Base-by-base conservation (phyloP, 2,113 vertebrate species). In the Oreochromis niloticus region DNA sequence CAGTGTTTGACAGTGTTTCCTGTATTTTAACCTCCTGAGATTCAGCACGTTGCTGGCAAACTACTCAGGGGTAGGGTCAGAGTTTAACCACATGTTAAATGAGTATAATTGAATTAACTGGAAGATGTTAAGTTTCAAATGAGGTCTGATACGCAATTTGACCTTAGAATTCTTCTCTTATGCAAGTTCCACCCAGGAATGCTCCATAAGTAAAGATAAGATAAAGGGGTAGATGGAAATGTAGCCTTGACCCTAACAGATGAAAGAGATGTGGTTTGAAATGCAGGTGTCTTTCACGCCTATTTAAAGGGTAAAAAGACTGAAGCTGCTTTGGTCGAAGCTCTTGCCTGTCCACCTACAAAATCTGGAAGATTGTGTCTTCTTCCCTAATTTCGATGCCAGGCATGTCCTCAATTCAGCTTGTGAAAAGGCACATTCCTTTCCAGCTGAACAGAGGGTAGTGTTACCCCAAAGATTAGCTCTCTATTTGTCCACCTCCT, bases 361-460 rank as follows among this genome's bases (percentile, higher is more conserved):
- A 63, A 85, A 83, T 91, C 56, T 87, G 86, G 89, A 86, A 89
- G 88, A 57, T 79, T 75, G 84, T 50, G 55, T 93, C 75, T 90
- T 88, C 36, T 84, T 88, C 82, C 48, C 13, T 55, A 89, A 83
- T 89, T 84, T 90, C 86, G 30, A 80, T 92, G 87, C 82, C 90
- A 93, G 84, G 48, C 83, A 88, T 92, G 80, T 81, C 90, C 89
- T 92, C 66, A 71, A 81, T 89, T 93, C 89, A 93, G 66, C 83
- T 79, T 84, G 50, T 92, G 89, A 93, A 85, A 92, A 81, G 82
- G 46, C 13, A 57, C 90, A 94, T 95, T 95, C 90, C 90, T 90
- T 83, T 91, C 91, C 86, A 92, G 87, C 85, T 89, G 81, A 91
- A 91, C 59, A 63, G 80, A 83, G 93, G 81, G 89, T 85, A 39